These are phyloP conservation scores for Bombus huntii DNA, from an alignment of 1,140 invertebrate species.

Conservation along the genomic window DNA sequence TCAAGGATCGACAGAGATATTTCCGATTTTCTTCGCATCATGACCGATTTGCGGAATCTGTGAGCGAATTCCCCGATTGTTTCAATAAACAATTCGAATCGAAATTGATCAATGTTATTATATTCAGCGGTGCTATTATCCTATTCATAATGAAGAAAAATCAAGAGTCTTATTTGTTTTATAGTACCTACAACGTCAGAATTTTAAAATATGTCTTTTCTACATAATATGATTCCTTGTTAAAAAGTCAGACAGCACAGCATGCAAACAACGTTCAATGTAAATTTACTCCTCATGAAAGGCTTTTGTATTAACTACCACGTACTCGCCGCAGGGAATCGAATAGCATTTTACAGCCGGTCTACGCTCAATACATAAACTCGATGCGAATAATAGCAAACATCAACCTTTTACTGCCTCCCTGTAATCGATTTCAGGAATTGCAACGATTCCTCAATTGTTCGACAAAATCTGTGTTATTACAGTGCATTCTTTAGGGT, in stretches of 20 bases:
- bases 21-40: background rate
- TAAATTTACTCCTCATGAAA: background rate
- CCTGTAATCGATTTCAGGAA: constrained; percentile 7
- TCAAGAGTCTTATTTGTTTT: background rate
- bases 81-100: background rate
- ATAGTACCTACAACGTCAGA: background rate
- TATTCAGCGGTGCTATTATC: background rate
- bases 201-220: background rate
- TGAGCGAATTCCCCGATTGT: background rate
- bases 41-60: no score
- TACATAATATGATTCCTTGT: no score
- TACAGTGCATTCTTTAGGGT: background rate
- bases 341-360: constrained; percentile 18
- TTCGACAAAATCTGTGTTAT: background rate
- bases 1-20: background rate
- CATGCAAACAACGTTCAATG: background rate
- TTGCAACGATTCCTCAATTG: background rate
- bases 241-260: background rate
- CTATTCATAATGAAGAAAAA: background rate
- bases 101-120: background rate
- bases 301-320: background rate
- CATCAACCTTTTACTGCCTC: constrained; percentile 13
- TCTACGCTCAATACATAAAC: background rate
- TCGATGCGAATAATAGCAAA: background rate
- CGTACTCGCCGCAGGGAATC: background rate